Percentiles rank a stretch among this genome's conserved stretches.
Conservation (phyloP, 2,888 invertebrate species). For the Nymphalis c-album region DNA sequence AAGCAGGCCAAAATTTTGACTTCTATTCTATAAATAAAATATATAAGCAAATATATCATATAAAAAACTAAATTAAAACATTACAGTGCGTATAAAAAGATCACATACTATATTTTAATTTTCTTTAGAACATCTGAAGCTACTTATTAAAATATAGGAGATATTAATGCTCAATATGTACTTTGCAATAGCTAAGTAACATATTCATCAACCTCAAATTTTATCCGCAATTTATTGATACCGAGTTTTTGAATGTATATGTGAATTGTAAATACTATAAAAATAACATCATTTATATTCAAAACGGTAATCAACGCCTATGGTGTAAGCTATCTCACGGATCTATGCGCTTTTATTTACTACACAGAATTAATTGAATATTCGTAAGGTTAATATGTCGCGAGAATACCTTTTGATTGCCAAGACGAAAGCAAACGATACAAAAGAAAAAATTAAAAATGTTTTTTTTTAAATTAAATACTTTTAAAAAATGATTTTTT, state of each 20-base stretch:
- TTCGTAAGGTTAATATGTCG: slow-evolving; percentile 31
- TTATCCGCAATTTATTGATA: neutral
- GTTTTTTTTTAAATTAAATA: neutral
- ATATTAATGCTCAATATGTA: too few species aligned
- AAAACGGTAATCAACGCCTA: slow-evolving; percentile 15
- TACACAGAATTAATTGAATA: slow-evolving; percentile 11
- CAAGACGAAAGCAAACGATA: slow-evolving; percentile 29
- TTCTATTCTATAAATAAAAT: too few species aligned
- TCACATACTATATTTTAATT: too few species aligned
- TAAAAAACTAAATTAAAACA: too few species aligned
- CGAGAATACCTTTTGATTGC: slow-evolving; percentile 37
- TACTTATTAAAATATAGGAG: too few species aligned
- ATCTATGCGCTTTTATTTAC: slow-evolving; percentile 21
- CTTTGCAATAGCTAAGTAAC: too few species aligned
- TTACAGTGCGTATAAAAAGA: too few species aligned
- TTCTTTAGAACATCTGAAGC: too few species aligned
- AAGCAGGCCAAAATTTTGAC: too few species aligned
- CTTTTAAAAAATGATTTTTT: too few species aligned
- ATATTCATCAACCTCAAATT: too few species aligned
- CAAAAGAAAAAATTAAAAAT: neutral
- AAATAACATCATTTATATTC: slow-evolving; percentile 22
- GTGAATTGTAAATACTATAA: slow-evolving; percentile 13
- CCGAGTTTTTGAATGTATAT: slow-evolving; percentile 14
- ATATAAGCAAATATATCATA: too few species aligned
- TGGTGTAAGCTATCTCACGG: slow-evolving; percentile 17